phyloP scores from a whole-genome alignment of 2,113 vertebrate species.

The Myiozetetes cayanensis region DNA sequence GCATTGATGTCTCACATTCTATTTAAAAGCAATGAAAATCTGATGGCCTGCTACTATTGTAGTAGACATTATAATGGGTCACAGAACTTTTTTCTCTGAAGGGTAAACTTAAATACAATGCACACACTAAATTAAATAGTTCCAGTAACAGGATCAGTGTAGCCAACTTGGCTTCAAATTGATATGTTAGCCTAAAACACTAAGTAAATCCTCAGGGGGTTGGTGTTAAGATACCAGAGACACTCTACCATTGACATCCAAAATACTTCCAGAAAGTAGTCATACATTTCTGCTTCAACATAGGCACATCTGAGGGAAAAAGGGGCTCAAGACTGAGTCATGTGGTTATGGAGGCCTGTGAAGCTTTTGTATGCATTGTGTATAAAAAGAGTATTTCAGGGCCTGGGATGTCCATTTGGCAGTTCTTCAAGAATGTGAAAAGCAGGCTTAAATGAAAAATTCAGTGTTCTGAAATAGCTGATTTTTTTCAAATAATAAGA shows the following conservation, averaged over 20 bases:
- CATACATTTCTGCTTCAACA: neutral
- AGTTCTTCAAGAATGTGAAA: constrained; percentile 39
- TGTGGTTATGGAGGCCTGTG: neutral
- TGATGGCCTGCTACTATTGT: neutral
- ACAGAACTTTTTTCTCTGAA: neutral
- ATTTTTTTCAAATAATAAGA: neutral
- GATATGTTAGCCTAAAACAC: neutral
- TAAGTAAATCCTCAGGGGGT: neutral
- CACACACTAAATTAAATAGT: neutral
- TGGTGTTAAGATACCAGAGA: neutral
- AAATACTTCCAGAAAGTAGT: neutral
- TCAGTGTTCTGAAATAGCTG: neutral
- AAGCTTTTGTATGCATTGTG: neutral
- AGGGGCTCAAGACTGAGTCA: neutral
- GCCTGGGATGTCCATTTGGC: neutral
- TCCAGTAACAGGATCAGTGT: neutral
- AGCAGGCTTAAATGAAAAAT: neutral
- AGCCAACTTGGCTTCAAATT: neutral
- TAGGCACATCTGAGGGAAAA: neutral
- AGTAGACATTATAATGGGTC: neutral
- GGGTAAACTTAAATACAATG: rapidly evolving
- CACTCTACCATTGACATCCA: neutral
- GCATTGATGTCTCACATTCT: neutral
- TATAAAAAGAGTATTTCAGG: neutral
- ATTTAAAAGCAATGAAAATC: neutral